A percentile compares a stretch with the other conserved stretches of the same genome.
These are phyloP conservation scores for Carapus acus DNA, from an alignment of 2,797 vertebrate species.

Conservation along the genomic window DNA sequence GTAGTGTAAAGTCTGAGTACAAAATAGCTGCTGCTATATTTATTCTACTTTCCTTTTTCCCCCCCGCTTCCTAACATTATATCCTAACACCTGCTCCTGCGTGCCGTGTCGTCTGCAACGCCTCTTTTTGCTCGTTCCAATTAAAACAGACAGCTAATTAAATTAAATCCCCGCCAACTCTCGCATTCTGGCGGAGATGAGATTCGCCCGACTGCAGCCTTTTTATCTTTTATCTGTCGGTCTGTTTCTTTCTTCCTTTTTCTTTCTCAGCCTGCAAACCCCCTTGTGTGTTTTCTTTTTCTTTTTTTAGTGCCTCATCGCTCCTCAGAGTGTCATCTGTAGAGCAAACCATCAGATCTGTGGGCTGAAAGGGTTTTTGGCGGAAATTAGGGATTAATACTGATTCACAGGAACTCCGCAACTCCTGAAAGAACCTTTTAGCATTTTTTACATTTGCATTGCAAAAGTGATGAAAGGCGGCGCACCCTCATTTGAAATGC, in stretches of 20 bases:
- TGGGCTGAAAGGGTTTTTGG: constrained; percentile 29
- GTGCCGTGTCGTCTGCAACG: constrained; percentile 1
- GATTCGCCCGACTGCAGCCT: constrained; percentile 6
- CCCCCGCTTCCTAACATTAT: too few relatives aligned
- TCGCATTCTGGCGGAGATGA: constrained; percentile 27
- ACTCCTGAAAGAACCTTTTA: constrained; percentile 2
- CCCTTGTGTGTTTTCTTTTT: constrained; percentile 14
- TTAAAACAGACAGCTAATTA: constrained; percentile 31
- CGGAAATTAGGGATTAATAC: constrained; percentile 30
- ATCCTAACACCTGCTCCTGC: too few relatives aligned
- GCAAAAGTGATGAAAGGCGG: constrained; percentile 21
- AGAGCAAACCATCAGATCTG: constrained; percentile 39
- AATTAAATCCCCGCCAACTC: constrained; percentile 16
- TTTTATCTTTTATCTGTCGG: constrained; percentile 21
- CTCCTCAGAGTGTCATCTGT: constrained; percentile 20
- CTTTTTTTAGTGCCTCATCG: too few relatives aligned
- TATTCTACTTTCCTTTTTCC: too few relatives aligned
- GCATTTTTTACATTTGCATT: constrained; percentile 18
- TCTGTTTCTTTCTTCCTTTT: constrained; percentile 14
- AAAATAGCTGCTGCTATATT: too few relatives aligned
- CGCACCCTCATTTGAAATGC: constrained; percentile 18
- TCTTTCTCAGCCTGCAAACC: neutral
- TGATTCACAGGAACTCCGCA: constrained; percentile 14
- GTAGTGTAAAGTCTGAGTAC: too few relatives aligned
- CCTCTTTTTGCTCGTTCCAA: constrained; percentile 4